These are phyloP conservation scores for Trinorchestia longiramus DNA, from an alignment of 1,140 invertebrate genomes.

Conservation along the genomic window DNA sequence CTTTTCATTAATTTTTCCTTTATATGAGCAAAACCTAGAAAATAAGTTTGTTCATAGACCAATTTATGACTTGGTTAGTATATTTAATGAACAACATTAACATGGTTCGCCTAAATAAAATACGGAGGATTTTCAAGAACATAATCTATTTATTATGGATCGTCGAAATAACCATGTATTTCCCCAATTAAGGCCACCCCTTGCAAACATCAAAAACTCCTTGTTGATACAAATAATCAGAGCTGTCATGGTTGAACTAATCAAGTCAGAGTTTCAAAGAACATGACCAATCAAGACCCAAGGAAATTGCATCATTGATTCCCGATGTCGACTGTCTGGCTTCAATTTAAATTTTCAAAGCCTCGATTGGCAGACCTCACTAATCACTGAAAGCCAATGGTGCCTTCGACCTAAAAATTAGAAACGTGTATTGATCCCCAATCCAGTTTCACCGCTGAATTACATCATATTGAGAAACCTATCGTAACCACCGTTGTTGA, in stretches of 20 bases:
- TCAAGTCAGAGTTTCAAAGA: not conserved
- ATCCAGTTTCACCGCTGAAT: not conserved
- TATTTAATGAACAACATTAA: not conserved
- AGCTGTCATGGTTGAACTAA: not conserved
- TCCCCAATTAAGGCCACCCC: not conserved
- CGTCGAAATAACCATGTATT: not conserved
- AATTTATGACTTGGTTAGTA: not conserved
- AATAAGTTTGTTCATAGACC: not conserved
- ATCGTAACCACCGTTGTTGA: too few species aligned
- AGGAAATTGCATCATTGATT: not conserved
- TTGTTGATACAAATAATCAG: not conserved
- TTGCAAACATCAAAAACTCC: not conserved
- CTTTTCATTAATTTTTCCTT: too few species aligned
- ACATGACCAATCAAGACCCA: not conserved
- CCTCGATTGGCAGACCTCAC: not conserved
- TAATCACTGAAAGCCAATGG: not conserved
- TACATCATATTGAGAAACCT: not conserved
- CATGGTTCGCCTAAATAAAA: not conserved
- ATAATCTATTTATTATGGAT: not conserved
- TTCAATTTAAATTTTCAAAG: conserved; percentile 11
- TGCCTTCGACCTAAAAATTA: not conserved
- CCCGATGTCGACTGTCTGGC: not conserved
- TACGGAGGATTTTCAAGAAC: not conserved
- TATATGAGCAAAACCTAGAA: too few species aligned
- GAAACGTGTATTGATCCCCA: not conserved